phyloP scores from a whole-genome alignment of 2,888 invertebrate genomes.

The Morpho achilles region DNA sequence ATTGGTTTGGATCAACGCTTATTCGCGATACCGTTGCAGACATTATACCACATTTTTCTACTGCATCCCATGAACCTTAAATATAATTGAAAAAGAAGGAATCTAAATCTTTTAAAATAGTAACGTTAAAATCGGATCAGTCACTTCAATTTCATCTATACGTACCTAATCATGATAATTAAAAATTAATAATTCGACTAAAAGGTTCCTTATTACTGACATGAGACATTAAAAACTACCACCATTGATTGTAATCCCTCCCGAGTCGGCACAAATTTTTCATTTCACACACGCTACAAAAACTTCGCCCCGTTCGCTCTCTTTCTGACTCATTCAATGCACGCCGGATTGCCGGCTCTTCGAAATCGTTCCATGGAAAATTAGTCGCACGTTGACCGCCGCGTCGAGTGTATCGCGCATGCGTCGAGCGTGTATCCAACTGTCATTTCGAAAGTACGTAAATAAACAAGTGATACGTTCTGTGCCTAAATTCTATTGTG shows the following conservation, averaged over 20 bases:
- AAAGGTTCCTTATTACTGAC: conserved; percentile 5
- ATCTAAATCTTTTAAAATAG: no score
- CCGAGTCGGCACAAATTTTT: conserved; percentile 1
- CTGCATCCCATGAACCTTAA: no score
- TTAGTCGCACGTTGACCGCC: conserved; percentile 55
- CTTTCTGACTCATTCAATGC: conserved; percentile 28
- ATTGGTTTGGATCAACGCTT: no score
- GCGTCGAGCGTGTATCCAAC: conserved; percentile 43
- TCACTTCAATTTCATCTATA: no score
- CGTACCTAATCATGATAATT: no score
- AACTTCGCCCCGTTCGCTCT: conserved; percentile 18
- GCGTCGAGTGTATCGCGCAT: conserved; percentile 51
- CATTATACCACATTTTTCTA: no score
- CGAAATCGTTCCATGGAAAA: conserved; percentile 36
- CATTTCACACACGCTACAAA: conserved; percentile 11
- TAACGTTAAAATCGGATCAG: no score
- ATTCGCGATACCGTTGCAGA: no score
- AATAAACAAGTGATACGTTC: conserved; percentile 64
- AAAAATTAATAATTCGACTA: background rate
- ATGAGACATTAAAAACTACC: conserved; percentile 7
- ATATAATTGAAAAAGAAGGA: background rate
- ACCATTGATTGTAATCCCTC: conserved; percentile 11
- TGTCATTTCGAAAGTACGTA: conserved; percentile 63
- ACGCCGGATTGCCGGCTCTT: conserved; percentile 24
- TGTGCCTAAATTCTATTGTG: conserved; percentile 43